Conservation (phyloP, 2,113 vertebrate species). For the Leiothrix lutea region DNA sequence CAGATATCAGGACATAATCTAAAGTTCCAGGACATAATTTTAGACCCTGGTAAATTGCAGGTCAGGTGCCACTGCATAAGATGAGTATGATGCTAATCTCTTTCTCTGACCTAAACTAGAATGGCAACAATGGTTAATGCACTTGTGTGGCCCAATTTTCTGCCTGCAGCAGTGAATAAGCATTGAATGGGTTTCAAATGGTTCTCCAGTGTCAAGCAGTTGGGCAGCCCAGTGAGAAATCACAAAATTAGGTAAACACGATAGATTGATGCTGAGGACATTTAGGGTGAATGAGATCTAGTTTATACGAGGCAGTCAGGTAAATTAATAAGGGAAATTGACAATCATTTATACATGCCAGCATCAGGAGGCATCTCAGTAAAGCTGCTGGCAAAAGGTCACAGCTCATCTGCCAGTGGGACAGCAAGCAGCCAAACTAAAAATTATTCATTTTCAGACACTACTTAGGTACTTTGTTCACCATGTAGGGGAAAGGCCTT, state of each 20-base stretch:
- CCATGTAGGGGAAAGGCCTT: conserved; percentile 17
- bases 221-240: conserved; percentile 28
- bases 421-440: conserved; percentile 53
- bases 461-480: conserved; percentile 61
- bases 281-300: conserved; percentile 69
- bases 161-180: not conserved
- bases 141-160: conserved; percentile 33
- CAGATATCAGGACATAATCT: not conserved
- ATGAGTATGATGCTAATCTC: conserved; percentile 34
- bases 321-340: conserved; percentile 88
- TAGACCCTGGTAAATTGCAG: conserved; percentile 7
- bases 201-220: conserved; percentile 11
- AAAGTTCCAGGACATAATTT: conserved; percentile 15
- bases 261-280: conserved; percentile 60
- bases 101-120: conserved; percentile 60
- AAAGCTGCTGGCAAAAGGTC: conserved; percentile 78
- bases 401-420: conserved; percentile 61
- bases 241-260: conserved; percentile 60
- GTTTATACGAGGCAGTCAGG: conserved; percentile 73
- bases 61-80: conserved; percentile 25
- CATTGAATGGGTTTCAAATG: not conserved
- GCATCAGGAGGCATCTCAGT: conserved; percentile 74
- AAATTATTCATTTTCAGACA: conserved; percentile 75
- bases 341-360: conserved; percentile 79
- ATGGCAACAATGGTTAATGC: conserved; percentile 20